Conservation (phyloP, 2,797 vertebrate species). For the Hafferia zeledoni region DNA sequence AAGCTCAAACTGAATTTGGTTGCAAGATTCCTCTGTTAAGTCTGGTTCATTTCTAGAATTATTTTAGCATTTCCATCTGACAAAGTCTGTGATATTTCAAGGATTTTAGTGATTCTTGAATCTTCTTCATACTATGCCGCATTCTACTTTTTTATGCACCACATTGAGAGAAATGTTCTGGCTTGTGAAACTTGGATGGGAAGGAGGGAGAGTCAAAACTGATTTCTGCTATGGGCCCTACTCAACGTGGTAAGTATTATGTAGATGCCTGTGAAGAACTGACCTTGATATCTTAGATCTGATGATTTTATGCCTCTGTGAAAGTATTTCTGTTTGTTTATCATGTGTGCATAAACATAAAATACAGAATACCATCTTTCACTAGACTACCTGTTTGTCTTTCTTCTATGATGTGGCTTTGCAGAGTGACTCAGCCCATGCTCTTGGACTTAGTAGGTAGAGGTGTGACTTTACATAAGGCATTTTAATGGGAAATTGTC, state of each 20-base stretch:
- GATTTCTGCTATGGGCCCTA: neutral
- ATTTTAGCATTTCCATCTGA: neutral
- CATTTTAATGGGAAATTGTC: slow-evolving; percentile 9
- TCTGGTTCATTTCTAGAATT: neutral
- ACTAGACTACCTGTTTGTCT: neutral
- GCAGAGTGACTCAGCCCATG: neutral
- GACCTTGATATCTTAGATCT: neutral
- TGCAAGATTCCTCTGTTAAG: neutral
- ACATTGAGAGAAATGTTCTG: neutral
- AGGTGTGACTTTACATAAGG: neutral
- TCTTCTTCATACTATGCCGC: neutral
- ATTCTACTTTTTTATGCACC: neutral
- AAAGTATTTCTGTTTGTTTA: neutral
- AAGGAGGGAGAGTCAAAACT: neutral
- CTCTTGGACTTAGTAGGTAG: neutral
- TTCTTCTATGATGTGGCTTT: neutral
- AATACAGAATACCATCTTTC: fast-evolving
- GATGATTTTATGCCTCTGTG: neutral
- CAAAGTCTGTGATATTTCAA: neutral
- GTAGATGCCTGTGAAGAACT: neutral
- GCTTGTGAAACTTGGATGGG: neutral
- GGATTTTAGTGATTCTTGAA: neutral
- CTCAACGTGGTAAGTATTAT: neutral
- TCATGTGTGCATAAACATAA: neutral
- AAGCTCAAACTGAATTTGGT: neutral